These are phyloP conservation scores for Pollenia labialis DNA, from an alignment of 2,888 invertebrate species.

Conservation along the genomic window DNA sequence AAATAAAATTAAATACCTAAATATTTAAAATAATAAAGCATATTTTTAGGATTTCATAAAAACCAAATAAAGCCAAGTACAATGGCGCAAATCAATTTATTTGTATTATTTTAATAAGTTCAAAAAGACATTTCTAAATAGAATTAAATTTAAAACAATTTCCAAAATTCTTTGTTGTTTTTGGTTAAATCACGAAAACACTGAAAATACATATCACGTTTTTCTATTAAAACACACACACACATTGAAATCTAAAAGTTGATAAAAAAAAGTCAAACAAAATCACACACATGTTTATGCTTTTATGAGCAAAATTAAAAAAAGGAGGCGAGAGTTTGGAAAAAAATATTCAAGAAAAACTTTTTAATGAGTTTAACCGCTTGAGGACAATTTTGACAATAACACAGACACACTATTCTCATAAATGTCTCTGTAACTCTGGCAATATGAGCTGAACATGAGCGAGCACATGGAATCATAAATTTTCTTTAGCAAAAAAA, in stretches of 20 bases:
- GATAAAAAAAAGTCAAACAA: constrained; percentile 14
- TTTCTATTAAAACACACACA: neutral
- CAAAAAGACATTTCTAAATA: neutral
- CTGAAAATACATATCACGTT: constrained; percentile 23
- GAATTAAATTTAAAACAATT: constrained; percentile 41
- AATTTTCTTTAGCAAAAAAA: constrained; percentile 21
- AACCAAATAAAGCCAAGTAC: neutral
- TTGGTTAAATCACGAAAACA: neutral
- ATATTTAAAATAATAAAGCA: neutral
- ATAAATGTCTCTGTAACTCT: constrained; percentile 21
- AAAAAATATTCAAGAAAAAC: constrained; percentile 45
- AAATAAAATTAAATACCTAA: constrained; percentile 19
- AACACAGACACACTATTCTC: neutral
- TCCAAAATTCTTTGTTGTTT: neutral
- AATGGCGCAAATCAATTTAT: neutral
- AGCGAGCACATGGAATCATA: constrained; percentile 26
- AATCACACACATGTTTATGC: constrained; percentile 30
- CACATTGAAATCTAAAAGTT: constrained; percentile 15
- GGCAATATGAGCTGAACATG: neutral
- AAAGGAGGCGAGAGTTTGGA: constrained; percentile 21
- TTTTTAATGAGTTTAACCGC: constrained; percentile 73
- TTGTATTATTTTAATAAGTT: constrained; percentile 15
- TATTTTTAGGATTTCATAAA: constrained; percentile 2
- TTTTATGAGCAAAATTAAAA: constrained; percentile 33
- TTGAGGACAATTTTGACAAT: constrained; percentile 58